Conservation (phyloP, 1,140 invertebrate species). For the Lerema accius region DNA sequence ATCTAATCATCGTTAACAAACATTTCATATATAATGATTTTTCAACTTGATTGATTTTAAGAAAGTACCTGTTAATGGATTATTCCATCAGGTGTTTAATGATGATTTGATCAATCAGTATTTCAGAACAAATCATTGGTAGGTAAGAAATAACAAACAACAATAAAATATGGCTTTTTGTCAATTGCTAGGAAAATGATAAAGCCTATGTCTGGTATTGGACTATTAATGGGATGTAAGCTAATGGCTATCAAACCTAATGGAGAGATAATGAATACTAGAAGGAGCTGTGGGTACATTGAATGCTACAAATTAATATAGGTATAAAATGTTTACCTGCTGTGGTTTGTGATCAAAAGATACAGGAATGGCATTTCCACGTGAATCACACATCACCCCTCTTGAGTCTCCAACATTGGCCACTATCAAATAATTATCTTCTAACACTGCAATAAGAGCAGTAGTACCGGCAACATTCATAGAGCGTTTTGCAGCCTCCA, state of each 20-base stretch:
- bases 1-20: not conserved
- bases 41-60: not conserved
- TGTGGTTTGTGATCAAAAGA: conserved; percentile 99
- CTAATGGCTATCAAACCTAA: too few relatives aligned
- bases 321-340: conserved; percentile 86
- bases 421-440: conserved; percentile 92
- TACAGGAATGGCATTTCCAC: conserved; percentile 94
- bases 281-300: too few relatives aligned
- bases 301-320: too few relatives aligned
- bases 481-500: conserved; percentile 91
- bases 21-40: not conserved
- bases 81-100: not conserved
- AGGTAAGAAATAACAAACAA: too few relatives aligned
- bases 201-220: too few relatives aligned
- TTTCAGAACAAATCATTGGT: too few relatives aligned
- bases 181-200: too few relatives aligned
- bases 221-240: too few relatives aligned
- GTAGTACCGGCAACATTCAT: conserved; percentile 97
- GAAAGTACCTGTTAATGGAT: not conserved
- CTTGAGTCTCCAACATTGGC: conserved; percentile 98
- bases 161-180: too few relatives aligned
- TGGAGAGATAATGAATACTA: too few relatives aligned
- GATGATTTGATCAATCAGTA: not conserved
- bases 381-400: conserved; percentile 96
- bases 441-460: conserved; percentile 93